phyloP scores from a whole-genome alignment of 2,797 vertebrate genomes.

The Holocentrus rufus region DNA sequence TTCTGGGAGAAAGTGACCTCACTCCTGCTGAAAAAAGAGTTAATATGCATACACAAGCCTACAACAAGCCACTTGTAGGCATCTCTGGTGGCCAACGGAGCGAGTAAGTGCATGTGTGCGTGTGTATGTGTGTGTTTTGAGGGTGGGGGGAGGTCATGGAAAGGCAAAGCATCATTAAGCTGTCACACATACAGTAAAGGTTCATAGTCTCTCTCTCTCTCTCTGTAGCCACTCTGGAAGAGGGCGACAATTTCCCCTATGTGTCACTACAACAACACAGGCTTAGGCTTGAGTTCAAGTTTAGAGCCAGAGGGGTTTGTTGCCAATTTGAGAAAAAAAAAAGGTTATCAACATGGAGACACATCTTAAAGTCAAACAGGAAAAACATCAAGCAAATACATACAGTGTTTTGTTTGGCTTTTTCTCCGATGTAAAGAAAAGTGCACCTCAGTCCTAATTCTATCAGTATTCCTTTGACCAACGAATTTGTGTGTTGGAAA shows the following conservation, averaged over 20 bases:
- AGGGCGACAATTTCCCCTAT: constrained; percentile 60
- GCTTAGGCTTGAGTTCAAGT: constrained; percentile 56
- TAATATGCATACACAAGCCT: constrained; percentile 53
- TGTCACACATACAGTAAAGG: constrained; percentile 69
- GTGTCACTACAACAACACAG: constrained; percentile 73
- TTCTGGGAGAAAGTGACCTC: constrained; percentile 63
- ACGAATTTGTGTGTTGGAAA: too few relatives aligned
- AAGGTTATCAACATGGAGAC: constrained; percentile 21
- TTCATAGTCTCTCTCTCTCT: constrained; percentile 58
- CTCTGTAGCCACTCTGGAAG: constrained; percentile 36
- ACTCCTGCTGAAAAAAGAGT: constrained; percentile 47
- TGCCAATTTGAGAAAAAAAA: constrained; percentile 49
- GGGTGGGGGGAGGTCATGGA: constrained; percentile 68
- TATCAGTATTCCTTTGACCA: too few relatives aligned
- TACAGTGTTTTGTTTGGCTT: constrained; percentile 59
- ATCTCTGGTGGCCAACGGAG: constrained; percentile 49
- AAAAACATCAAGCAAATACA: constrained; percentile 46
- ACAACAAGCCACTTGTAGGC: constrained; percentile 66
- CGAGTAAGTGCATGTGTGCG: constrained; percentile 7
- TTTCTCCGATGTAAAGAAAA: constrained; percentile 62
- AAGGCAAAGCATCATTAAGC: constrained; percentile 74
- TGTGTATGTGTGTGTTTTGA: constrained; percentile 36
- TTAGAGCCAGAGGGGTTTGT: constrained; percentile 52
- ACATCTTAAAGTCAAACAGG: constrained; percentile 43
- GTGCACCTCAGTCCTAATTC: constrained; percentile 18